Evolutionary conservation across 1,140 invertebrate species (phyloP).

Genomic region (Drosophila sproati): DNA sequence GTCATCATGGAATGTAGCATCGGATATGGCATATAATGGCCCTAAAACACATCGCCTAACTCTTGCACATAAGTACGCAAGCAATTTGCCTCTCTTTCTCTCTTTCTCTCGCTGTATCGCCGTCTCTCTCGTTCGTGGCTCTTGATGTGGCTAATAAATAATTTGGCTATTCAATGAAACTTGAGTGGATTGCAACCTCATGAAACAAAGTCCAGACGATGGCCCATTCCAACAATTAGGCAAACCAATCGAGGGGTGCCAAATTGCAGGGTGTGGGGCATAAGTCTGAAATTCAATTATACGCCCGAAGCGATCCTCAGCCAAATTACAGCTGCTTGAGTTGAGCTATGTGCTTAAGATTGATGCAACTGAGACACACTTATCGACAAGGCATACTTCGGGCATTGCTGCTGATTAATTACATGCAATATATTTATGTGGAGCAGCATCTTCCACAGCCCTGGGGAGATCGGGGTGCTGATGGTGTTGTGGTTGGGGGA

Average conservation of each 20-base stretch:
- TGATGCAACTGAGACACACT: constrained; percentile 48
- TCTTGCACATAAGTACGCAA: constrained; percentile 8
- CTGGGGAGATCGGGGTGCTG: not conserved
- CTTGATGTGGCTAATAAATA: constrained; percentile 36
- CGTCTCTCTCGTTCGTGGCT: too few relatives aligned
- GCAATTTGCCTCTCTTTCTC: too few relatives aligned
- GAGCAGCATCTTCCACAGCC: too few relatives aligned
- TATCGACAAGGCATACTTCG: constrained; percentile 27
- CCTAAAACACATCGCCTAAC: constrained; percentile 62
- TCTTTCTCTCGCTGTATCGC: too few relatives aligned
- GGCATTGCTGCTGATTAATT: constrained; percentile 67
- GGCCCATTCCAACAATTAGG: constrained; percentile 20
- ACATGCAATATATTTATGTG: constrained; percentile 69
- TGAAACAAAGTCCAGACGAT: constrained; percentile 24
- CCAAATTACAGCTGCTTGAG: constrained; percentile 54
- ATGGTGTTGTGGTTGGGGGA: not conserved
- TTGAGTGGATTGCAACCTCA: constrained; percentile 21
- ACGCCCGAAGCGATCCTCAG: constrained; percentile 26
- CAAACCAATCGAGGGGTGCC: constrained; percentile 24
- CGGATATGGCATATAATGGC: constrained; percentile 28
- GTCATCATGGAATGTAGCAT: not conserved
- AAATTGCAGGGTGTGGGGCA: not conserved
- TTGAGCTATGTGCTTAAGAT: constrained; percentile 7
- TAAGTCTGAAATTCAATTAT: constrained; percentile 47
- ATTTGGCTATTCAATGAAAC: constrained; percentile 41